Base-by-base conservation (phyloP, 1,140 invertebrate species). In the Chlorops oryzae region DNA sequence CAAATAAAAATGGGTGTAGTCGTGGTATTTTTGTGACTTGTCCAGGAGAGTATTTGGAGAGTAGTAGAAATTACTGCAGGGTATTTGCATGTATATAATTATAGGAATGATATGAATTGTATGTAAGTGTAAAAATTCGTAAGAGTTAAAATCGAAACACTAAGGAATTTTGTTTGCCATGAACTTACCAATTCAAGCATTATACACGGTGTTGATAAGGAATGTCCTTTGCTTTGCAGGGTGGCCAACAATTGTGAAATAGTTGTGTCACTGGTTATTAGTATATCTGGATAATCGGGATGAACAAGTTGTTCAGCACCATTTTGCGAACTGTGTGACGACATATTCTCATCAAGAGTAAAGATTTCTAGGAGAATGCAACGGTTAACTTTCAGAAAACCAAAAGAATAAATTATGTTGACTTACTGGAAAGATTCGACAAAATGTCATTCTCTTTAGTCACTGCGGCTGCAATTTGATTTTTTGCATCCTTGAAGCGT, bases 401-500 rank as follows among this genome's bases (percentile, higher is more conserved):
- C 20, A 1, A 25, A 42, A 46, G 32, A 15, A 9, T 13, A 27
- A 28, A 35, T 47, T 28, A 24, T 15, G 32, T 13, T 38, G 1
- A 49, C 56, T 50, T 52, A 70, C 63, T 72, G 25, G 44, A 59
- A n/a, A 54, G 59, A 46, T 50, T 57, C 15, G 32, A 49, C 32
- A 37, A 56, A 0, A 65, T 58, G 22, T 67, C 70, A 45, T 69
- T 70, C 25, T 61, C 60, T 38, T 70, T 63, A 44, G 63, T 62
- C 21, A 62, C 50, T 5, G 45, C 45, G 38, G 67, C 63, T 12
- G 53, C 56, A 2, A 56, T 58, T 35, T 68, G 75, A 59, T 84
- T 85, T 55, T 85, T 85, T 2, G 80, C 82, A 65, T 88, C 85
- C 60, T 88, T 89, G 22, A 83, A 78, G 35, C 87, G 79, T 72